These are phyloP conservation scores for Ceyx cyanopectus DNA, from an alignment of 2,113 vertebrate species.

Conservation along the genomic window DNA sequence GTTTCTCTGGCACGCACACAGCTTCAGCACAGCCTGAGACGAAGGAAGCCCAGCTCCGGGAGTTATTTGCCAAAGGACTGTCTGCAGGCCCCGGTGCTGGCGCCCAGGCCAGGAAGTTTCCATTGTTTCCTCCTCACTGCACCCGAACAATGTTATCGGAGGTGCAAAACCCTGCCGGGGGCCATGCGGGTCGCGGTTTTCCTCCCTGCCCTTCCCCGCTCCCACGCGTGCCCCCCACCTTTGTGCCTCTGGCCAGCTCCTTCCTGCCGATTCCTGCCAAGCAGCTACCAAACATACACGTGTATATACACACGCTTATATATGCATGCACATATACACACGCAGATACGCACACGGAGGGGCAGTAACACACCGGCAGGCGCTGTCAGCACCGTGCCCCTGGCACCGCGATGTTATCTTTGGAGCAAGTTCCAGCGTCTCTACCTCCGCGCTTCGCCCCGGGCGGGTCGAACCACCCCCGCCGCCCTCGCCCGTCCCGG, in stretches of 20 bases:
- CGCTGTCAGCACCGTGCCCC: neutral
- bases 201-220: neutral
- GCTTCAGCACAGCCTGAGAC: neutral
- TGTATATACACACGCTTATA: no score
- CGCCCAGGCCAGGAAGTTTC: slow-evolving; percentile 29
- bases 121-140: slow-evolving; percentile 1
- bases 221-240: neutral
- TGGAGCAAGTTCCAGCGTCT: fast-evolving
- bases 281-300: neutral
- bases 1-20: fast-evolving
- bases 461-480: neutral
- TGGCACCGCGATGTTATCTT: fast-evolving
- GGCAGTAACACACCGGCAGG: neutral
- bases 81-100: neutral
- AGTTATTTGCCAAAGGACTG: neutral
- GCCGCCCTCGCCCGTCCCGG: neutral
- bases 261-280: neutral
- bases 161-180: neutral
- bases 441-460: neutral
- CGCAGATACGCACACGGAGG: fast-evolving
- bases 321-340: neutral
- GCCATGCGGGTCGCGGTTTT: neutral
- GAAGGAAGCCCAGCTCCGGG: neutral
- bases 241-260: neutral
- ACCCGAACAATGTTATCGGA: neutral